Percentiles rank a stretch among this genome's conserved stretches.
phyloP scores from a whole-genome alignment of 1,140 invertebrate genomes.

The Trichoplusia ni region DNA sequence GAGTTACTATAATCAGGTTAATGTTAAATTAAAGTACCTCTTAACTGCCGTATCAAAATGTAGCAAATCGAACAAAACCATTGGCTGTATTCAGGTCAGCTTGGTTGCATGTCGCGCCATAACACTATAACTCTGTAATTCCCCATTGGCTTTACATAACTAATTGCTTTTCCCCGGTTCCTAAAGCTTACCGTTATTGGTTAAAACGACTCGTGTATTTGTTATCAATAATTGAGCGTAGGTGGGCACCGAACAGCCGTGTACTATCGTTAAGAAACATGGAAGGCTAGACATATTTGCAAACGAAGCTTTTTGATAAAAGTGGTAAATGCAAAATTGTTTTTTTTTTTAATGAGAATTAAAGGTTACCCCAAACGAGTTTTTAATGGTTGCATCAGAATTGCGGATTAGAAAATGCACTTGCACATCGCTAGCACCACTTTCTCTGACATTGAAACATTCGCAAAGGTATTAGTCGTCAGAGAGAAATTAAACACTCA shows the following conservation, averaged over 20 bases:
- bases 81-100: conserved; percentile 14
- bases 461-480: background rate
- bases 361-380: conserved; percentile 29
- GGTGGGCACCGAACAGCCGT: no score
- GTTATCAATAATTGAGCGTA: no score
- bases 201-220: background rate
- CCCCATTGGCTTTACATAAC: conserved; percentile 12
- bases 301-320: no score
- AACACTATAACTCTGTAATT: background rate
- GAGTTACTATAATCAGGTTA: background rate
- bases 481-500: conserved; percentile 12
- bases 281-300: no score
- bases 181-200: background rate
- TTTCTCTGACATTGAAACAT: conserved; percentile 66
- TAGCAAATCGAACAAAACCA: background rate
- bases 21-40: background rate
- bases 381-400: conserved; percentile 45
- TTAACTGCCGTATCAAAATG: conserved; percentile 10
- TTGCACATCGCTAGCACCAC: conserved; percentile 51
- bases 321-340: conserved; percentile 22
- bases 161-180: no score
- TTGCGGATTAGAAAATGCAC: conserved; percentile 54
- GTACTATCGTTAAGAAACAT: no score
- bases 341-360: conserved; percentile 29
- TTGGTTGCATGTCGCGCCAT: background rate